A percentile compares a stretch with the other conserved stretches of the same genome.
Conservation (phyloP, 2,113 vertebrate genomes). For the Zosterops lateralis region DNA sequence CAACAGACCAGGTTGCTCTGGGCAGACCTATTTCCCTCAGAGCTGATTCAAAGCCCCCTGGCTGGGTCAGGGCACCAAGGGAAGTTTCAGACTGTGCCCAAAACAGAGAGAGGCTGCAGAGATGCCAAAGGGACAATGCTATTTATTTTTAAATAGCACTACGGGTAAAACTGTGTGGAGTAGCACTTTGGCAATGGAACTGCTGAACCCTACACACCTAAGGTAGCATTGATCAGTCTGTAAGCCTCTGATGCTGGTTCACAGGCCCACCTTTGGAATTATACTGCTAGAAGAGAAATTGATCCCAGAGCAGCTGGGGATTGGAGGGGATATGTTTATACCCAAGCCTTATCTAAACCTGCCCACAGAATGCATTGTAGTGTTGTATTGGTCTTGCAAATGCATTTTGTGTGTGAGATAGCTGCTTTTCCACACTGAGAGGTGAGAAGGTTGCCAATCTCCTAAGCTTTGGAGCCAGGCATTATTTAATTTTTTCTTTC, state of each 20-base stretch:
- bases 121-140: neutral
- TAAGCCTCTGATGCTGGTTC: neutral
- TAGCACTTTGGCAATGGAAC: neutral
- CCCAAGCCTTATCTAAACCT: neutral
- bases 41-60: neutral
- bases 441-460: neutral
- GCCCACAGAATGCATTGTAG: neutral
- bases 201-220: neutral
- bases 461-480: neutral
- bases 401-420: neutral
- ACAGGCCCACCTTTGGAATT: neutral
- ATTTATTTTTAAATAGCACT: neutral
- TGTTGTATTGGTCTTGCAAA: neutral
- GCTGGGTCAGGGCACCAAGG: neutral
- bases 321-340: neutral
- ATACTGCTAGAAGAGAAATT: neutral
- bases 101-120: neutral
- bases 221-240: neutral
- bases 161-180: neutral
- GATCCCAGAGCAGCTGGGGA: neutral
- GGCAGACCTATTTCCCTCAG: neutral
- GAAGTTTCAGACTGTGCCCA: constrained; percentile 1
- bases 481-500: neutral
- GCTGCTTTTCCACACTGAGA: neutral
- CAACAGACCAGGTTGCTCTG: neutral